phyloP scores from a whole-genome alignment of 1,140 invertebrate genomes.

The Sminthurides bifidus region DNA sequence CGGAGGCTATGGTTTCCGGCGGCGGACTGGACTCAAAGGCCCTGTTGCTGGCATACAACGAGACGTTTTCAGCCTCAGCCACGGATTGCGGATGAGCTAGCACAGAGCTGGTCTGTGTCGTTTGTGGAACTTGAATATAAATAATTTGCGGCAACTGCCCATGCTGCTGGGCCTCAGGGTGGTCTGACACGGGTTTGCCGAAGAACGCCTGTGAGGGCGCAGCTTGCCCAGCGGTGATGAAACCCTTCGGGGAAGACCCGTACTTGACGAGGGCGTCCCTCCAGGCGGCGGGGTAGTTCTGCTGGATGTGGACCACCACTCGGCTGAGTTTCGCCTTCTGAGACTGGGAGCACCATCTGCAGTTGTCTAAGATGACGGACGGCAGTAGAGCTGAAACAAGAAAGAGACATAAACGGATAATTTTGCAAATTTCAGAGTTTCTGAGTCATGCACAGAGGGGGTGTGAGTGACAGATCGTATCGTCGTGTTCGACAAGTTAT shows the following conservation, averaged over 20 bases:
- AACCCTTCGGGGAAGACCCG: slow-evolving; percentile 11
- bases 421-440: too few species aligned
- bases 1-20: not conserved
- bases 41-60: not conserved
- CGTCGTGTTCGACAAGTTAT: too few species aligned
- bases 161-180: not conserved
- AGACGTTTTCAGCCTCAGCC: not conserved
- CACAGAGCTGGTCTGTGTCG: slow-evolving; percentile 3
- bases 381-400: slow-evolving; percentile 13
- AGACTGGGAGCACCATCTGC: slow-evolving; percentile 11
- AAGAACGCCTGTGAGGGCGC: slow-evolving; percentile 8
- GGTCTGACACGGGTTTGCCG: not conserved
- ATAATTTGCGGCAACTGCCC: not conserved
- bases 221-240: slow-evolving; percentile 19
- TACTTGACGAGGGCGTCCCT: slow-evolving; percentile 19
- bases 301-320: slow-evolving; percentile 17
- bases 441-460: too few species aligned
- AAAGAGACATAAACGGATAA: not conserved
- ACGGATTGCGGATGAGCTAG: not conserved
- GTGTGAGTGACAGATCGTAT: too few species aligned
- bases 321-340: slow-evolving; percentile 12
- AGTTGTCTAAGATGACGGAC: slow-evolving; percentile 21
- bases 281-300: slow-evolving; percentile 18
- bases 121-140: not conserved
- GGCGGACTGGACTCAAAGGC: slow-evolving; percentile 2